phyloP scores from a whole-genome alignment of 2,113 vertebrate species.

The Pyrgilauda ruficollis region DNA sequence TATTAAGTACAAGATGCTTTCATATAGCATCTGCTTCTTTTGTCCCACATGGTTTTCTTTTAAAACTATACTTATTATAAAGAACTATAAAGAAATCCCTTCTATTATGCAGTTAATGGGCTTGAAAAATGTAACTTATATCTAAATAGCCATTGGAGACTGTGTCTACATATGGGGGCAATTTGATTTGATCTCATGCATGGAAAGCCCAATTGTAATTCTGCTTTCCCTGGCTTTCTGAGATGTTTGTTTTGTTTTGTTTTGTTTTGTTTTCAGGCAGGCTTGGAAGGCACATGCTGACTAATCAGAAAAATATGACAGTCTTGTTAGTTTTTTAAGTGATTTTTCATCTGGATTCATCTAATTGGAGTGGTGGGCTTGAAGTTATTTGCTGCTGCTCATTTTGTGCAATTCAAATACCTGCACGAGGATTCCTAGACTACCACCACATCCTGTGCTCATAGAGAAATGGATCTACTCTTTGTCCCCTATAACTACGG shows the following conservation, averaged over 20 bases:
- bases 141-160: neutral
- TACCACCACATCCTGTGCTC: neutral
- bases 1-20: neutral
- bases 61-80: neutral
- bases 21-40: neutral
- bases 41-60: neutral
- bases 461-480: fast-evolving
- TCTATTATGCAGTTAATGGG: neutral
- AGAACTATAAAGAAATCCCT: neutral
- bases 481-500: neutral
- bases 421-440: neutral
- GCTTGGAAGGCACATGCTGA: constrained; percentile 8
- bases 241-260: neutral
- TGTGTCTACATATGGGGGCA: neutral
- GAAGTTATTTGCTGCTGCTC: neutral
- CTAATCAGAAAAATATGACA: constrained; percentile 10
- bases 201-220: neutral
- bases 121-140: neutral
- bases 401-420: neutral
- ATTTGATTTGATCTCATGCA: neutral
- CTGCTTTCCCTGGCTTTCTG: neutral
- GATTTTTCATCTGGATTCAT: constrained; percentile 32
- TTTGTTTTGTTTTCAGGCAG: constrained; percentile 11
- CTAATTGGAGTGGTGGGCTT: constrained; percentile 9
- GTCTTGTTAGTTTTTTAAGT: neutral